Evolutionary conservation across 1,140 invertebrate genomes (phyloP), one percentile per base, ranked within the genome.

Genomic region (Pseudomyrmex sp.): DNA sequence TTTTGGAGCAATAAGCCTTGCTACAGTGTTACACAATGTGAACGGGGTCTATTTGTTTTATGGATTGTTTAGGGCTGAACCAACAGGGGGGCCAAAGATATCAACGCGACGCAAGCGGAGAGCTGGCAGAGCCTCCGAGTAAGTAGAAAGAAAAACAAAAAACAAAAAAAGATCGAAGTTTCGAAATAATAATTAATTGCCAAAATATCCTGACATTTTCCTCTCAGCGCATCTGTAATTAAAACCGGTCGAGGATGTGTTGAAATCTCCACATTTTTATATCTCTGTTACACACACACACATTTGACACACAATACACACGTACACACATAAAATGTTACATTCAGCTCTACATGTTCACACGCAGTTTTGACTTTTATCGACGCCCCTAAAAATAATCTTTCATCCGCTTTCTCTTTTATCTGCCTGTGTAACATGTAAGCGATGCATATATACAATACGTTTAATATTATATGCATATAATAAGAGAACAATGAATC

Each of bases 41-140:
- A 92, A 92, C 75, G 88, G 91, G 93, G 92, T 89, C 87, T 91
- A 89, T 92, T 93, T 93, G 92, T 93, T 94, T 93, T 94, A 85
- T 94, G 92, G 91, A 94, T 85, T 94, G 94, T 95, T 94, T 95
- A 95, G 94, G 94, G 93, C 92, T 93, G 93, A 94, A 93, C 93
- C 94, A 88, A 94, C 93, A 92, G 94, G 94, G 94, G 94, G 93
- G 92, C 92, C 93, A 94, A 95, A 95, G 94, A 93, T 94, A 91
- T 94, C 93, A 90, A 91, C 92, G 89, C 92, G 93, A 92, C 93
- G 94, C 91, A 94, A 94, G 93, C 93, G 94, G 93, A 94, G 93
- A 89, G 91, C 92, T 94, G 93, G 92, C 93, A 94, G 92, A 93
- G 93, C 93, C 93, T 94, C 93, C 93, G 93, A 94, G 94, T 94